Evolutionary conservation across 2,113 vertebrate genomes (phyloP).

Genomic region (Xenotilapia caudafasciata): DNA sequence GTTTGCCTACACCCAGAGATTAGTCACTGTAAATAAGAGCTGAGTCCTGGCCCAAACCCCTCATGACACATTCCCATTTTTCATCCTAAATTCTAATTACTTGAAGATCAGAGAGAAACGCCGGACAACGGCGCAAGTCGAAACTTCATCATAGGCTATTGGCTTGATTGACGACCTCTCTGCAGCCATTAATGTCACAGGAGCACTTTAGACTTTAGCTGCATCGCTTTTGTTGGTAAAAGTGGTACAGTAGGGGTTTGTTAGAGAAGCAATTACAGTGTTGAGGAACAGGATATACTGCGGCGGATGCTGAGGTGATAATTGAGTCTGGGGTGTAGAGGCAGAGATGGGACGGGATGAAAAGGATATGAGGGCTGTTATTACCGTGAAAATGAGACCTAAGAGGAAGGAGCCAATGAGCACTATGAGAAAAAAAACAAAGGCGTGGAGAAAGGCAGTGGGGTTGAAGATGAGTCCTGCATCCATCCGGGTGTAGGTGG

Average conservation of each 20-base stretch:
- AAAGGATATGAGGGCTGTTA: conserved; percentile 89
- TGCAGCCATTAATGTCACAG: conserved; percentile 2
- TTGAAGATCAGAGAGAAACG: conserved; percentile 27
- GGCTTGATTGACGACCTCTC: conserved; percentile 56
- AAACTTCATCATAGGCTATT: conserved; percentile 31
- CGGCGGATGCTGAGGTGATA: conserved; percentile 50
- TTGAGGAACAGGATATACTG: conserved; percentile 34
- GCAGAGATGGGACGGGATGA: conserved; percentile 10
- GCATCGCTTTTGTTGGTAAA: conserved; percentile 33
- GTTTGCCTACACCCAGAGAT: conserved; percentile 16
- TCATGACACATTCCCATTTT: conserved; percentile 26
- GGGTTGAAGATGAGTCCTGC: conserved; percentile 71
- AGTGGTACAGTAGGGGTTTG: conserved; percentile 29
- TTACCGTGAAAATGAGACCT: conserved; percentile 76
- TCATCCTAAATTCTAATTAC: conserved; percentile 50
- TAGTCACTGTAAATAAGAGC: conserved; percentile 40
- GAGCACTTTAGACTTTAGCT: conserved; percentile 23
- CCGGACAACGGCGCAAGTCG: conserved; percentile 19
- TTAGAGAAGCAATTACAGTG: conserved; percentile 38
- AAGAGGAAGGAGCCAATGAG: conserved; percentile 78
- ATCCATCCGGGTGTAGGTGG: conserved; percentile 75
- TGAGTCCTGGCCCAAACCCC: background rate
- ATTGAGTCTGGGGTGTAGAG: conserved; percentile 41
- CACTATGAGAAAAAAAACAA: conserved; percentile 79
- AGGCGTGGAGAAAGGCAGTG: conserved; percentile 73